Base-by-base conservation (phyloP, 2,113 vertebrate species). In the Vanacampus margaritifer region DNA sequence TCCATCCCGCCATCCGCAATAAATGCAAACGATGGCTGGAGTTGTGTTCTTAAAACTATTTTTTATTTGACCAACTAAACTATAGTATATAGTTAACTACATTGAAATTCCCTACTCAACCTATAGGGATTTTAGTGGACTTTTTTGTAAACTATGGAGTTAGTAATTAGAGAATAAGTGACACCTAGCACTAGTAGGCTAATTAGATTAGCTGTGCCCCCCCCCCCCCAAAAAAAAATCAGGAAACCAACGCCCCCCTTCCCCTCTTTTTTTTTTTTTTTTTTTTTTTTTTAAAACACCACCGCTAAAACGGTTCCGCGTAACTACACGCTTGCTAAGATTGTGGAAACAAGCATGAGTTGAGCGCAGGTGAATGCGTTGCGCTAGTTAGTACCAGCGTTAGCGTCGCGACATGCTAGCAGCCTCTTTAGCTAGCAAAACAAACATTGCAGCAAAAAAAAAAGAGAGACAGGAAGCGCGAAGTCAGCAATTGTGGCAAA, bases 371-470 rank as follows among this genome's bases (percentile, higher is more conserved):
- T 19, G 36, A 7, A 64, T 39, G 1, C 37, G 19, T 65, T 71
- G 10, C 32, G 37, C 2, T 28, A 32, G 26, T 57, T 32, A 9
- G 21, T 39, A 69, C 28, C 69, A 51, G 62, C 61, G 59, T 63
- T 73, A 77, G 72, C 79, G 6, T 28, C 57, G 41, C 16, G 46
- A 61, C 17, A 61, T 70, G 62, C 65, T 85, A 90, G 79, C 84
- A 68, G 14, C 45, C 57, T 24, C 59, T 23, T 4, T 6, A 48
- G 80, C 83, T 88, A 89, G 81, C 87, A 88, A 88, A 89, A 88
- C 84, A 89, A 89, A 89, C 89, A 89, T 86, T 87, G 87, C 84
- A 87, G 70, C 84, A 89, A 80, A 88, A 80, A 32, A 32, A 32
- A 32, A n/a, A n/a, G n/a, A 73, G 21, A 36, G 58, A 62, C 48